phyloP scores from a whole-genome alignment of 2,888 invertebrate species.

The Pterobdella sp. region DNA sequence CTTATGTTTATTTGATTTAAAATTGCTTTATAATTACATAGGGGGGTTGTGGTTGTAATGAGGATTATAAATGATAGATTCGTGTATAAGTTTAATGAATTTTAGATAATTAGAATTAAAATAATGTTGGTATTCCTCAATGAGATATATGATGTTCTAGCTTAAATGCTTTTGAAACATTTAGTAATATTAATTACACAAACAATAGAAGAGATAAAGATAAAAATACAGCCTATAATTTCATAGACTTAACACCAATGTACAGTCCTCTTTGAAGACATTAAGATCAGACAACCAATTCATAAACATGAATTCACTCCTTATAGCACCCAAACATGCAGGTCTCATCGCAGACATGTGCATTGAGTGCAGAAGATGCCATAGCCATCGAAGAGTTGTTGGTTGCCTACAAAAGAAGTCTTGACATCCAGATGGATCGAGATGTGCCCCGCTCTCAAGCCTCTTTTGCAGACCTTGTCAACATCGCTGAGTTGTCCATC shows the following conservation, averaged over 20 bases:
- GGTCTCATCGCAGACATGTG: constrained; percentile 31
- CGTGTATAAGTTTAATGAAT: too few species aligned
- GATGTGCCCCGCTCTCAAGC: constrained; percentile 35
- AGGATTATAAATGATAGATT: too few species aligned
- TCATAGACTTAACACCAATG: neutral
- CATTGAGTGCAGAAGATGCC: constrained; percentile 41
- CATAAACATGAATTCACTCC: neutral
- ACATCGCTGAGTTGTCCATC: constrained; percentile 49
- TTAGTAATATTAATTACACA: too few species aligned
- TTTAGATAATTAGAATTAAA: too few species aligned
- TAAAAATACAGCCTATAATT: neutral
- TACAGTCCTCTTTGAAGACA: neutral
- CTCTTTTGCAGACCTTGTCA: constrained; percentile 48
- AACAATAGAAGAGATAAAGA: too few species aligned
- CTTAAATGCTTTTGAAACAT: too few species aligned
- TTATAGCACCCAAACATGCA: neutral
- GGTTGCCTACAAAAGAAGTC: constrained; percentile 46
- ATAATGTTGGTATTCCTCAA: too few species aligned
- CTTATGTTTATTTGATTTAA: too few species aligned
- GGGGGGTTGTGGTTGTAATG: too few species aligned
- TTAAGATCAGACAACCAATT: neutral
- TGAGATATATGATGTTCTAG: too few species aligned
- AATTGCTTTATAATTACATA: too few species aligned
- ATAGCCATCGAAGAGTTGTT: constrained; percentile 46
- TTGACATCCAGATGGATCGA: constrained; percentile 46